Conservation (phyloP, 2,888 invertebrate genomes). For the Dryobotodes eremita region DNA sequence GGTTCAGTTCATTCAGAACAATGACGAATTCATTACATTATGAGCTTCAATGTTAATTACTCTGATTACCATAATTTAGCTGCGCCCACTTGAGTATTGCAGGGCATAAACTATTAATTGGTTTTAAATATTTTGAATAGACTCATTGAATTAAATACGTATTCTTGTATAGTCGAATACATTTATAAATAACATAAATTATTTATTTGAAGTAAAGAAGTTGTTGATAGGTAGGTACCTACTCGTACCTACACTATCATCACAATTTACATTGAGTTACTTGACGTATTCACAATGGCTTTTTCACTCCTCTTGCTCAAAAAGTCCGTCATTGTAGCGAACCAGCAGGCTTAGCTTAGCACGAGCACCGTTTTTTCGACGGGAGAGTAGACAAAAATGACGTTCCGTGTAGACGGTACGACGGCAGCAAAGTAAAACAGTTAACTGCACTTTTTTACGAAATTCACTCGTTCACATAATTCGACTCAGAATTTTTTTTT, state of each 20-base stretch:
- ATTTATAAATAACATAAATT: background rate
- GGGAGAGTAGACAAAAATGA: no score
- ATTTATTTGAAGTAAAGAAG: background rate
- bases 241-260: background rate
- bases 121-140: slow-evolving; percentile 1
- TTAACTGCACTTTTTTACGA: no score
- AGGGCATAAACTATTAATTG: background rate
- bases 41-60: slow-evolving; percentile 1
- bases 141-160: background rate
- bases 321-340: no score
- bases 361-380: no score
- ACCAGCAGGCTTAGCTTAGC: no score
- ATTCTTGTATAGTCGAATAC: background rate
- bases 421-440: no score
- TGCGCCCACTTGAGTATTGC: background rate
- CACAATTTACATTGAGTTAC: no score
- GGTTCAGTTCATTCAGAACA: background rate
- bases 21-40: slow-evolving; percentile 13
- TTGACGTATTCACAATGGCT: no score
- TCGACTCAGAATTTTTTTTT: no score
- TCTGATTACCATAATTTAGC: background rate
- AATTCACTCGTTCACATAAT: no score
- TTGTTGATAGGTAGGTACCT: background rate
- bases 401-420: no score
- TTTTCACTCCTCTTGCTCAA: no score